phyloP scores from a whole-genome alignment of 2,888 invertebrate species.

The Agonum fuliginosum region DNA sequence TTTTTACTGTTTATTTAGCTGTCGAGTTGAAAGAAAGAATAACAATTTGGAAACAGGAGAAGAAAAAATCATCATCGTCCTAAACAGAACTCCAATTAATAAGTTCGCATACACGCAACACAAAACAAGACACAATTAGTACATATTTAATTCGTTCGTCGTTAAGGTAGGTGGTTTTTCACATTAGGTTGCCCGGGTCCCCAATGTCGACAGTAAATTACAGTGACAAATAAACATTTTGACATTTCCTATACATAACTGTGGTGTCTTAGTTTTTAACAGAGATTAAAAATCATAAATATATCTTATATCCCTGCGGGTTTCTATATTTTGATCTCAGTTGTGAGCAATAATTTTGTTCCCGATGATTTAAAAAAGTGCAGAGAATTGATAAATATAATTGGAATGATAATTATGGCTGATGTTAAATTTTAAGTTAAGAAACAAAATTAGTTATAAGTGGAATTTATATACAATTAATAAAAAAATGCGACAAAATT shows the following conservation, averaged over 20 bases:
- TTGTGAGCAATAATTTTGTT: constrained; percentile 18
- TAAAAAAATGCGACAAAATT: constrained; percentile 7
- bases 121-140: constrained; percentile 23
- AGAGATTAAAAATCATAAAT: constrained; percentile 2
- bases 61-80: constrained; percentile 66
- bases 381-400: background rate
- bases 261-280: constrained; percentile 21
- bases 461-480: constrained; percentile 19
- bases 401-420: background rate
- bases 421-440: constrained; percentile 25
- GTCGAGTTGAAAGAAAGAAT: constrained; percentile 91
- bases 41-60: constrained; percentile 89
- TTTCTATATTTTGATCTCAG: constrained; percentile 37
- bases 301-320: background rate
- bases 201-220: background rate
- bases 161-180: constrained; percentile 46
- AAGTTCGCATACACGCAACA: constrained; percentile 30
- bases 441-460: constrained; percentile 22
- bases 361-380: background rate
- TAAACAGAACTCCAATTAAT: constrained; percentile 11
- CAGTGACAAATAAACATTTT: constrained; percentile 3
- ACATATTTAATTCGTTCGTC: constrained; percentile 18
- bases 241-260: constrained; percentile 1
- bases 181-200: constrained; percentile 46
- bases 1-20: constrained; percentile 73